Base-by-base conservation (phyloP, 2,888 invertebrate species). In the Antheraea yamamai region DNA sequence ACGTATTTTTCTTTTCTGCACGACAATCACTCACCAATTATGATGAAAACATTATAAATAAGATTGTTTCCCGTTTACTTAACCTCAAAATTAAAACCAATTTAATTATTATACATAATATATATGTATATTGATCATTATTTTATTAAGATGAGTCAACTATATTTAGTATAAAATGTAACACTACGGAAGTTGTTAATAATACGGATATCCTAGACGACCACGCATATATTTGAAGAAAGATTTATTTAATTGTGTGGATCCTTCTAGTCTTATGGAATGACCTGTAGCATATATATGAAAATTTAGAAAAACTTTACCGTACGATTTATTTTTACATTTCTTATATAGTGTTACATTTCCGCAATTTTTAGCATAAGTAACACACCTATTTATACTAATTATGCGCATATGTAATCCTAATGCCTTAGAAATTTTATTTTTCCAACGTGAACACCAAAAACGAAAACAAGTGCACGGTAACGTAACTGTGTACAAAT, bases 211-310 rank as follows among this genome's bases (percentile, higher is more conserved):
- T 75, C 82, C 70, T 70, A 70, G 23, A 10, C 70, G 39, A 70
- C 12, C 70, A 70, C 39, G 39, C 87, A 89, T 85, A 84, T 78
- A 83, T 81, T 80, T 10, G 70, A 39, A 2, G 10, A 70, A 18
- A 14, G 35, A 39, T 70, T 70, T 39, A 70, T 39, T 39, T 39
- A n/a, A 39, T 39, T 12, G 35, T 8, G 18, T 66, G 4, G 30
- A 16, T 64, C 12, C n/a, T 23, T 23, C 30, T 30, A 66, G 61
- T 61, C 61, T n/a, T n/a, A 23, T 61, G n/a, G 10, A 23, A 61
- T 23, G 61, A 61, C 61, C 61, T 23, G 23, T 23, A 61, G 23
- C 23, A n/a, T 61, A 23, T 23, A 4, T 61, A 12, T 7, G n/a
- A 20, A n/a, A 23, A n/a, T n/a, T n/a, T n/a, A n/a, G 20, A 58